Base-by-base conservation (phyloP, 2,797 vertebrate species). In the Aldrovandia affinis region DNA sequence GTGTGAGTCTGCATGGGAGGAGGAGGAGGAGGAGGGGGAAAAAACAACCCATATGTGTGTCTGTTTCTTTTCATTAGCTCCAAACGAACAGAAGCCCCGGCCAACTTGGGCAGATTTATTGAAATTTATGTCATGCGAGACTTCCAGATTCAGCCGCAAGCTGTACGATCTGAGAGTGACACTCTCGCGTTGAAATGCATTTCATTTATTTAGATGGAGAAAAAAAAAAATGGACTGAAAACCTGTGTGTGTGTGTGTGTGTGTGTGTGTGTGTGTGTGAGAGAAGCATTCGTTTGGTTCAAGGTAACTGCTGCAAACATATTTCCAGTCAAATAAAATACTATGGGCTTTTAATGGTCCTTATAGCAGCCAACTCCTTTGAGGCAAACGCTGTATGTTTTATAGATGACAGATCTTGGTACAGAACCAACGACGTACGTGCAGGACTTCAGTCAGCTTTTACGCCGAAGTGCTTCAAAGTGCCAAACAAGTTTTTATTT, bases 61-160 rank as follows among this genome's bases (percentile, higher is more conserved):
- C 89, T 93, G 92, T 93, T 94, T 93, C 91, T 94, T 92, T 95
- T 94, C 92, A 94, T 95, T 93, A 93, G 90, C 89, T 93, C 88
- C 86, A 92, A 90, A 83, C 85, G 91, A 92, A 93, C 92, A 93
- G 92, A 93, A 92, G 92, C 86, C 85, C n/a, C 88, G 89, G 84
- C 84, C 80, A 85, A 82, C 87, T 85, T 90, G 87, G 86, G 90
- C 90, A 86, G 91, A 89, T 89, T 89, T 89, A 92, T 90, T 92
- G 90, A 92, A 94, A 93, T 89, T 36, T 88, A 92, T 88, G 89
- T 89, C 86, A 89, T 87, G 91, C 86, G 86, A 92, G 89, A 91
- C 86, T 89, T 93, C 90, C 88, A 88, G 87, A 50, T 86, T 87
- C 86, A 85, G 83, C 89, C 87, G 84, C 79, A 86, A 88, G 86